Percentiles rank a stretch among this genome's conserved stretches.
Conservation (phyloP, 2,113 vertebrate genomes). For the Cricetomys ansorgei region DNA sequence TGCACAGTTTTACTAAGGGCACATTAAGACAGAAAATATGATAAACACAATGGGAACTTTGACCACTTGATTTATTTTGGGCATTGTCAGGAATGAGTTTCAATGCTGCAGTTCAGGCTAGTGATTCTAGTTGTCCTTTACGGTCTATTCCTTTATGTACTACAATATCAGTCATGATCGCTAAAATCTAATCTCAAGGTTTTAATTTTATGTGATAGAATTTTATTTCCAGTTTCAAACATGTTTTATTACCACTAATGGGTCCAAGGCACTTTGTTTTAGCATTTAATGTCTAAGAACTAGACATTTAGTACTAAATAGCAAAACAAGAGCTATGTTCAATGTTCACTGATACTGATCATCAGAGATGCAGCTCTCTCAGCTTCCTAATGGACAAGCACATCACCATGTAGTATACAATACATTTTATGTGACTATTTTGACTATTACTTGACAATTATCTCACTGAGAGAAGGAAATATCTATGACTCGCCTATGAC, state of each 20-base stretch:
- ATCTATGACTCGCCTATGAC: neutral
- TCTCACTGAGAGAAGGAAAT: neutral
- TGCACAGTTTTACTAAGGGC: neutral
- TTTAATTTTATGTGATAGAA: neutral
- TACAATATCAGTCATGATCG: neutral
- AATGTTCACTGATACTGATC: neutral
- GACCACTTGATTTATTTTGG: neutral
- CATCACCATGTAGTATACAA: neutral
- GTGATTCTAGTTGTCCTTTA: neutral
- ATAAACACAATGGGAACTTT: neutral
- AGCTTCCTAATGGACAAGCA: neutral
- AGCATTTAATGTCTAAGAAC: neutral
- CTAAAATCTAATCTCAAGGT: neutral
- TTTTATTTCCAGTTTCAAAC: neutral
- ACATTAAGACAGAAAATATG: neutral
- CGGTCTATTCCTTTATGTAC: neutral
- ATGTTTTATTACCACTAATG: neutral
- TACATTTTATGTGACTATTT: constrained; percentile 16
- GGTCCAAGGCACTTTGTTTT: neutral
- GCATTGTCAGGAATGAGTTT: neutral
- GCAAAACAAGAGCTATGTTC: neutral
- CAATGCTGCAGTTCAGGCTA: neutral
- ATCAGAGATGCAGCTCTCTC: neutral
- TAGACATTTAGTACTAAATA: neutral
- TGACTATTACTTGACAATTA: neutral